Conservation (phyloP, 1,140 invertebrate species). For the Subanguina moxae region DNA sequence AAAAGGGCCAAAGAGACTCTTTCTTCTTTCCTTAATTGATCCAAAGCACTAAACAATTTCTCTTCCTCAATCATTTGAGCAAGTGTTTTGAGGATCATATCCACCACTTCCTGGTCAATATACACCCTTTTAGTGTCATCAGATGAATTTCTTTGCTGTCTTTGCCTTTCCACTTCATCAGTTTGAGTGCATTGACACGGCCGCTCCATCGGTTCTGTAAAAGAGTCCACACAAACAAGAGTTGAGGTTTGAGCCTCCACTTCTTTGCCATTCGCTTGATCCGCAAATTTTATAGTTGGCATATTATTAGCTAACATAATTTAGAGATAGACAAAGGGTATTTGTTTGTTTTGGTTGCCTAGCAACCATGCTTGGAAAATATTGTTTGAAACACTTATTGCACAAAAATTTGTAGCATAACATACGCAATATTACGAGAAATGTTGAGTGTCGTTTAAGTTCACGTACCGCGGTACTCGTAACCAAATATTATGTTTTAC, state of each 20-base stretch:
- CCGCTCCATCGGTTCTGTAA: neutral
- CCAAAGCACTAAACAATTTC: neutral
- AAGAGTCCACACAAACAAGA: neutral
- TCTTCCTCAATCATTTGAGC: neutral
- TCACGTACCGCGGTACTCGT: no score
- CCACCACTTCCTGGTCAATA: neutral
- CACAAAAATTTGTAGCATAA: no score
- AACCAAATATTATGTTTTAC: no score
- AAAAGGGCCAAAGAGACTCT: neutral
- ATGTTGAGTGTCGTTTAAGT: no score
- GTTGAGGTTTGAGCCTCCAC: neutral
- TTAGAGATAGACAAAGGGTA: no score
- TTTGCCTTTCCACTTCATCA: neutral
- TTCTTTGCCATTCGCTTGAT: neutral
- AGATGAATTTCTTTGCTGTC: neutral
- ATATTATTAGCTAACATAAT: no score
- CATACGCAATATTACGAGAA: no score
- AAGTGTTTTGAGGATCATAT: neutral
- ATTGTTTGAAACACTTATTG: no score
- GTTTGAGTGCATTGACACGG: neutral
- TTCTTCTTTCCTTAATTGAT: neutral
- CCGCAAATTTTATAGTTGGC: slow-evolving; percentile 4
- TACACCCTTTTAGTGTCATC: neutral
- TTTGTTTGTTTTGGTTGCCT: no score
- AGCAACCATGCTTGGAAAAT: no score